Conservation (phyloP, 2,113 vertebrate genomes). For the Egretta garzetta region DNA sequence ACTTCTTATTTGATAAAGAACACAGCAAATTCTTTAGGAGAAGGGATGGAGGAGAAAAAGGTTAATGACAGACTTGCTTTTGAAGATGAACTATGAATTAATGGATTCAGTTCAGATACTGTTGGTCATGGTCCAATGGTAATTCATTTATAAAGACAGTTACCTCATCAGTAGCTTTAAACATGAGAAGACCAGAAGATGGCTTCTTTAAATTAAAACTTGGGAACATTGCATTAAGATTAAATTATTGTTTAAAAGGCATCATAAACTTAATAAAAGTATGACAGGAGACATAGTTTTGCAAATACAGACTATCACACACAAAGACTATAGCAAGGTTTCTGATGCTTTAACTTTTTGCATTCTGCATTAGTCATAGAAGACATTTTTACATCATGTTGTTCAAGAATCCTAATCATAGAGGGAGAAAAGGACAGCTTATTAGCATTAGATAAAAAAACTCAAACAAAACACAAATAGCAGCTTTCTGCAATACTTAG, state of each 20-base stretch:
- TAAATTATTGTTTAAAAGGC: constrained; percentile 52
- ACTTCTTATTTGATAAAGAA: constrained; percentile 34
- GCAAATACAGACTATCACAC: background rate
- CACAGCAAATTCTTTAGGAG: background rate
- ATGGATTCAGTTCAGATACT: constrained; percentile 12
- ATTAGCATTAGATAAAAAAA: background rate
- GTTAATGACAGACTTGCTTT: constrained; percentile 54
- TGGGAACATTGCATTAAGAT: background rate
- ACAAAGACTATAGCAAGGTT: background rate
- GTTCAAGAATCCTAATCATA: background rate
- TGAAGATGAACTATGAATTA: constrained; percentile 43
- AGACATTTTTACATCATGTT: background rate
- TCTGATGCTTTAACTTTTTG: background rate
- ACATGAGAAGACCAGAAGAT: constrained; percentile 15
- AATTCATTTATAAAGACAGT: constrained; percentile 52
- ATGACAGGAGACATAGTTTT: background rate
- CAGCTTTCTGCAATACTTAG: background rate
- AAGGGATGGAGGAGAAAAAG: constrained; percentile 29
- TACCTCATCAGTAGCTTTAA: constrained; percentile 47
- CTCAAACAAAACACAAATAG: background rate
- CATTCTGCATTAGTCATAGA: background rate
- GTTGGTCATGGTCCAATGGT: background rate
- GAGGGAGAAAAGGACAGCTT: background rate
- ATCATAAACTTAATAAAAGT: background rate
- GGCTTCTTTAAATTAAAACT: constrained; percentile 34